These are phyloP conservation scores for Oreochromis niloticus DNA, from an alignment of 2,113 vertebrate species.

Conservation along the genomic window DNA sequence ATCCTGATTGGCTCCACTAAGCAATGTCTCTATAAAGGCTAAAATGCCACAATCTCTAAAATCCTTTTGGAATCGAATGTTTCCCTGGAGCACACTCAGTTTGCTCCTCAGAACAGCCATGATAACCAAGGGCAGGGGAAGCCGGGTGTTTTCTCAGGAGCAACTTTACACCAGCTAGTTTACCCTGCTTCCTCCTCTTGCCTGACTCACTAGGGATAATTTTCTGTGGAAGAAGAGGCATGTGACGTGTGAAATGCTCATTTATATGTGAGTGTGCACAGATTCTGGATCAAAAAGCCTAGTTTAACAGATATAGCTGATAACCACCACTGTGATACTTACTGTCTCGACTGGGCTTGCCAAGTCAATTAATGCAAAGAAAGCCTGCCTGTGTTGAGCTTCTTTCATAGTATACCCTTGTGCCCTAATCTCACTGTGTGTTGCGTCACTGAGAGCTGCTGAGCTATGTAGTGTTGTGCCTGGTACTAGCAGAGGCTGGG, in stretches of 20 bases:
- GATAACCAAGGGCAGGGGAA: background rate
- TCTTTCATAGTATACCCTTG: background rate
- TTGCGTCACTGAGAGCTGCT: background rate
- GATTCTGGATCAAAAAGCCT: background rate
- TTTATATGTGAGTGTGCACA: background rate
- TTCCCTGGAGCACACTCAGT: accelerated
- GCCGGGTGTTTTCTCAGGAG: background rate
- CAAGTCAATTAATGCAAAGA: background rate
- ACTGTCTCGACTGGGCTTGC: background rate
- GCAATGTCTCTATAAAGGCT: background rate
- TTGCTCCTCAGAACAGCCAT: background rate
- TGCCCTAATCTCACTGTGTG: background rate
- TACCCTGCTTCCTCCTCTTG: background rate
- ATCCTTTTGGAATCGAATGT: background rate
- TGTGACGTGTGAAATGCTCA: background rate
- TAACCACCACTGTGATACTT: background rate
- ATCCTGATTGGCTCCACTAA: background rate
- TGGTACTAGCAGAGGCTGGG: background rate
- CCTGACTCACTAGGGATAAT: background rate
- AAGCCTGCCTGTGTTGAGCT: background rate
- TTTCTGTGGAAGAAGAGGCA: background rate
- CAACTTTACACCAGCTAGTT: background rate
- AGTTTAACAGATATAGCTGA: background rate
- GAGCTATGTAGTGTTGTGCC: background rate
- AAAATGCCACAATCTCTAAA: background rate